Evolutionary conservation across 2,797 vertebrate species (phyloP), one percentile per base, ranked within the genome.

Genomic region (Rousettus madagascariensis): DNA sequence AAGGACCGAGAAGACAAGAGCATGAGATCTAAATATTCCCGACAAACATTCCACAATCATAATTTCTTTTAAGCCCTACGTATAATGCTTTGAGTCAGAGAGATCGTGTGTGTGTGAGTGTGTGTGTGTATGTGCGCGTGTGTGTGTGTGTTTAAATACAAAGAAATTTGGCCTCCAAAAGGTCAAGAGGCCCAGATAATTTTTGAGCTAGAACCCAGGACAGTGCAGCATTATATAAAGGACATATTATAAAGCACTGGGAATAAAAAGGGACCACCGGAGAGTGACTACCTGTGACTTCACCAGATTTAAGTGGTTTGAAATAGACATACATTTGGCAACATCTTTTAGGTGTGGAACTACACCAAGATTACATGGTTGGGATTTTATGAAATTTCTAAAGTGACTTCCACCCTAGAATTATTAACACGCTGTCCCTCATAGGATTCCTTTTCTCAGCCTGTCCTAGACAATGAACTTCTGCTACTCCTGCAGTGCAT

Each of bases 221-320:
- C 2, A 5, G 72, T 80, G 19, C 20, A 80, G 6, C 17, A 46
- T 55, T 41, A 75, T 38, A 11, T 68, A 69, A 68, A 79, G 68
- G 51, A 33, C 6, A 15, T 28, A 71, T 10, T 33, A 38, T 53
- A 75, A 80, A 36, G 36, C 20, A 8, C 51, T 0, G 24, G 15
- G 43, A 55, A 63, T 26, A 38, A n/a, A 20, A 53, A 43, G 30
- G 38, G 77, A 20, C 17, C 2, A 0, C 8, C 2, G 49, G 22
- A 51, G 2, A 0, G 0, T n/a, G 28, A 16, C n/a, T 51, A 22
- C 0, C 28, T 36, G 12, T 24, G 53, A 41, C 53, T 74, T n/a
- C 7, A 33, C 19, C 9, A 22, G 53, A 33, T 59, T 33, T 28
- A 71, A 15, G 26, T 59, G 5, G 33, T 16, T 51, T 33, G 16